Evolutionary conservation across 2,888 invertebrate genomes (phyloP).

Genomic region (Rhogogaster chlorosoma): DNA sequence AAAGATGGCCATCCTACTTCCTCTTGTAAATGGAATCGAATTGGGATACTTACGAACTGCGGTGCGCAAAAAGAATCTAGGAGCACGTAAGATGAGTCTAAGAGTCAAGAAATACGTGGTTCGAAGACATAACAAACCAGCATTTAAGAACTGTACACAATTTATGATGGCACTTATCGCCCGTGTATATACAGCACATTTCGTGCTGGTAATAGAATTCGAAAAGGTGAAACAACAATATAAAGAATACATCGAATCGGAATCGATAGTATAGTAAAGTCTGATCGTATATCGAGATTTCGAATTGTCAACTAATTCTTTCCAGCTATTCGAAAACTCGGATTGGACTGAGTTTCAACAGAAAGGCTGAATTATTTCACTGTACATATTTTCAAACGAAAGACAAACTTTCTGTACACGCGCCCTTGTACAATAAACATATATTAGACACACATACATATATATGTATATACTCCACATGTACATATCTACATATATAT

Average conservation of each 20-base stretch:
- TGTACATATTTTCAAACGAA: neutral
- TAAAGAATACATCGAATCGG: slow-evolving; percentile 24
- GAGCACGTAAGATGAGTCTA: slow-evolving; percentile 12
- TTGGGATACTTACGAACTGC: neutral
- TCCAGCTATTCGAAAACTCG: neutral
- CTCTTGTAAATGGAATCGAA: neutral
- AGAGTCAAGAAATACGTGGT: neutral
- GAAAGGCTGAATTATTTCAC: slow-evolving; percentile 23
- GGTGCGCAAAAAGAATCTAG: neutral
- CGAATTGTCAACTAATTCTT: slow-evolving; percentile 25
- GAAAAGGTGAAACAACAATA: slow-evolving; percentile 17
- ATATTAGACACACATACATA: slow-evolving; percentile 1
- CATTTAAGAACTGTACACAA: slow-evolving; percentile 20
- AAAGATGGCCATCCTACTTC: neutral
- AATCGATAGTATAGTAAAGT: slow-evolving; percentile 24
- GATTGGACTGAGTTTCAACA: neutral
- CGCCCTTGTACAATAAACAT: slow-evolving; percentile 3
- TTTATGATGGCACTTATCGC: slow-evolving; percentile 41
- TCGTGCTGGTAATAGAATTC: slow-evolving; percentile 28
- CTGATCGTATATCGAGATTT: neutral
- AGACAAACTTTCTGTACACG: slow-evolving; percentile 11
- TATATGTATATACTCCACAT: neutral
- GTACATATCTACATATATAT: neutral
- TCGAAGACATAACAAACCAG: slow-evolving; percentile 9
- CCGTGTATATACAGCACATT: slow-evolving; percentile 23